Percentiles rank a stretch among this genome's conserved stretches.
Conservation (phyloP, 2,797 vertebrate genomes). For the Pelodytes ibericus region DNA sequence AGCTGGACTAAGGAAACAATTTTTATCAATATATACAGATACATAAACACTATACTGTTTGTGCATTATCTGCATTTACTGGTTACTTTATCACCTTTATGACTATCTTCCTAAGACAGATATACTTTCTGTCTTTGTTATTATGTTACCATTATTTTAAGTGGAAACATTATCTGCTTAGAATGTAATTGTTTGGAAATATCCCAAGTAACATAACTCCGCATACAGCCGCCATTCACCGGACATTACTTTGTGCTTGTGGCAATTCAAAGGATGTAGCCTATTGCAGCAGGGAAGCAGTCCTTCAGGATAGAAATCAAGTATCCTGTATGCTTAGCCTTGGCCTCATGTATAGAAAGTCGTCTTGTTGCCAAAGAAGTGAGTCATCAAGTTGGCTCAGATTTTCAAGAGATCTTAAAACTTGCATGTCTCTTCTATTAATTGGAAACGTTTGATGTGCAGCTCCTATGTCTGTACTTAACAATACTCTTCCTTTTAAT, state of each 20-base stretch:
- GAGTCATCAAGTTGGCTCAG: slow-evolving; percentile 50
- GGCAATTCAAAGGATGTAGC: neutral
- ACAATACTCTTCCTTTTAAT: slow-evolving; percentile 45
- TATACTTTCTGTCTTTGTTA: neutral
- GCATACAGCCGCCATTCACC: neutral
- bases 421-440: slow-evolving; percentile 48
- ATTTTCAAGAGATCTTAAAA: slow-evolving; percentile 38
- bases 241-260: neutral
- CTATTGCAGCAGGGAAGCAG: neutral
- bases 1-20: too few species aligned
- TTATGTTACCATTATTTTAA: neutral
- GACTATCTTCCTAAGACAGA: neutral
- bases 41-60: too few species aligned
- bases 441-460: slow-evolving; percentile 51
- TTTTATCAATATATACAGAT: too few species aligned
- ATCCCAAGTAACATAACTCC: neutral
- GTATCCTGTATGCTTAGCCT: slow-evolving; percentile 26
- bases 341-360: slow-evolving; percentile 21
- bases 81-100: neutral
- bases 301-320: neutral
- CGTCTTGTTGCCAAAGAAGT: slow-evolving; percentile 38
- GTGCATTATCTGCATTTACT: neutral
- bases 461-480: slow-evolving; percentile 46
- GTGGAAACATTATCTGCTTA: slow-evolving; percentile 6
- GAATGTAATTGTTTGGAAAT: neutral